phyloP scores from a whole-genome alignment of 2,113 vertebrate species.

The Catharus fuscescens region DNA sequence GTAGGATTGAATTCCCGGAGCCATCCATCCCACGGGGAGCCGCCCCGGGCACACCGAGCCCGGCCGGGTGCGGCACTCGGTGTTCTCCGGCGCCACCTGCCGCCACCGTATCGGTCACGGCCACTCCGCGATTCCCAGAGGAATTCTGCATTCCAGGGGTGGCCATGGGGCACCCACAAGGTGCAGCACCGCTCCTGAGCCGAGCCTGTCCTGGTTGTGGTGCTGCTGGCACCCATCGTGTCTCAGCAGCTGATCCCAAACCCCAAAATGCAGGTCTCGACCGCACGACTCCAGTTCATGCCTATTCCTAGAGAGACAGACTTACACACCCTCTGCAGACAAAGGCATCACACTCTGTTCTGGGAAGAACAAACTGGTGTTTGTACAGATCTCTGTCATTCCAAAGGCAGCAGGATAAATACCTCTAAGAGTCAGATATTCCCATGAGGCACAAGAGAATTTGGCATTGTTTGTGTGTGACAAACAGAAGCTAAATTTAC shows the following conservation, averaged over 20 bases:
- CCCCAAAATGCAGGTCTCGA: not conserved
- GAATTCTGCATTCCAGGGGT: too few relatives aligned
- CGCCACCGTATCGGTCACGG: not conserved
- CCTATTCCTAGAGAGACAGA: not conserved
- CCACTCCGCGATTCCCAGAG: rapidly evolving
- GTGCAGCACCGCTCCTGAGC: not conserved
- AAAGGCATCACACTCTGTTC: not conserved
- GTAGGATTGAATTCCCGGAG: not conserved
- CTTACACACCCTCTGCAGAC: not conserved
- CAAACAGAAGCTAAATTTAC: conserved; percentile 31
- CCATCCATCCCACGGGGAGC: not conserved
- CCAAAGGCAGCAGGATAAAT: not conserved
- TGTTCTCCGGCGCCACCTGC: conserved; percentile 25
- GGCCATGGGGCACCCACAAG: rapidly evolving
- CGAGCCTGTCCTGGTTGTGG: not conserved
- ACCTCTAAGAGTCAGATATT: not conserved
- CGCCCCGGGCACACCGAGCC: rapidly evolving
- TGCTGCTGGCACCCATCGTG: not conserved
- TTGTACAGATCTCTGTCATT: not conserved
- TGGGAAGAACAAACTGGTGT: not conserved
- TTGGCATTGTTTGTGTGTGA: not conserved
- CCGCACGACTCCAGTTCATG: not conserved
- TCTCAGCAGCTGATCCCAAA: not conserved
- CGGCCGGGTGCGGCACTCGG: not conserved
- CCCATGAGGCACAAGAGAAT: not conserved